These are phyloP conservation scores for Remorina albescens DNA, from an alignment of 2,797 vertebrate species.

Conservation along the genomic window DNA sequence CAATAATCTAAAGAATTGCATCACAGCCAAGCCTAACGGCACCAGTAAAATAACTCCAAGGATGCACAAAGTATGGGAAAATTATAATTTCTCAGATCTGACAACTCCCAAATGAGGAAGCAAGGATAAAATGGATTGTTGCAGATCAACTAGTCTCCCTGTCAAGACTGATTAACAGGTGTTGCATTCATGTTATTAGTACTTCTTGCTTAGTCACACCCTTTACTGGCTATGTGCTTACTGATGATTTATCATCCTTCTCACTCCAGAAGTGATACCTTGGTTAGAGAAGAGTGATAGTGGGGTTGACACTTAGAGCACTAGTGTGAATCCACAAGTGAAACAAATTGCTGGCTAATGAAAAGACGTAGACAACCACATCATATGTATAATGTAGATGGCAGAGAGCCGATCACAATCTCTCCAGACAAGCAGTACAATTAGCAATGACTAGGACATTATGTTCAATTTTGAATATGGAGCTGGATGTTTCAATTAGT, in stretches of 20 bases:
- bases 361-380: background rate
- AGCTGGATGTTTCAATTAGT: constrained; percentile 4
- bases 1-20: background rate
- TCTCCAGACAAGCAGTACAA: background rate
- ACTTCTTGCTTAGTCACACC: too few relatives aligned
- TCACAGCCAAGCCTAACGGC: background rate
- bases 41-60: background rate
- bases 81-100: too few relatives aligned
- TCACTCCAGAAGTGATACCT: background rate
- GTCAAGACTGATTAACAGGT: background rate
- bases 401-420: background rate
- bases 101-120: background rate
- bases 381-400: background rate
- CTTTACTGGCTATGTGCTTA: too few relatives aligned
- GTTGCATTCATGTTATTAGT: too few relatives aligned
- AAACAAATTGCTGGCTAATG: background rate
- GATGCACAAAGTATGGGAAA: background rate
- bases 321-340: background rate
- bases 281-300: background rate
- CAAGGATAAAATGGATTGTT: background rate
- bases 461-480: background rate
- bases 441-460: background rate
- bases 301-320: too few relatives aligned
- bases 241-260: background rate
- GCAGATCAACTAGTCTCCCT: too few relatives aligned